phyloP scores from a whole-genome alignment of 2,113 vertebrate species.

The Telmatochromis bifrenatus region DNA sequence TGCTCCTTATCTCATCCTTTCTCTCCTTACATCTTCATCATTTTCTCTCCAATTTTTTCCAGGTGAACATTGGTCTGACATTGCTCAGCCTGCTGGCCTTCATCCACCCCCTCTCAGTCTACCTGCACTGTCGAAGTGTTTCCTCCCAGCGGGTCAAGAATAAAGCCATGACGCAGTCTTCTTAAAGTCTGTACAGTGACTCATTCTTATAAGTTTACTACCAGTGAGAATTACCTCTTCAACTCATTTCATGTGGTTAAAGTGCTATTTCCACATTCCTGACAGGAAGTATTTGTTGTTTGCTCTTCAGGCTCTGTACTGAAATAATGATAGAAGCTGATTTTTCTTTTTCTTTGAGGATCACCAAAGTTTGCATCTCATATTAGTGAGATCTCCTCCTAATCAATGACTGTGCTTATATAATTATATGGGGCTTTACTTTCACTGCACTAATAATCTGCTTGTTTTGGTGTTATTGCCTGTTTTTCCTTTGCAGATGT shows the following conservation, averaged over 20 bases:
- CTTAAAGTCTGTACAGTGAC: neutral
- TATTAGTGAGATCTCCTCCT: neutral
- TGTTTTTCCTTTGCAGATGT: neutral
- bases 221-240: neutral
- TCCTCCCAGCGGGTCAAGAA: neutral
- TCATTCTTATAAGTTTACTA: neutral
- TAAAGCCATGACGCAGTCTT: neutral
- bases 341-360: neutral
- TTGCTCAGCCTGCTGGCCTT: conserved; percentile 75
- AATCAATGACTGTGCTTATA: neutral
- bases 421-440: neutral
- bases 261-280: neutral
- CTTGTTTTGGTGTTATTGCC: neutral
- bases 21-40: neutral
- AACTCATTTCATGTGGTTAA: neutral
- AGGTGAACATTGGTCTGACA: conserved; percentile 80
- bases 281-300: neutral
- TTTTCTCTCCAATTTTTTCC: neutral
- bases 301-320: neutral
- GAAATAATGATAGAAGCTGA: rapidly evolving
- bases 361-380: neutral
- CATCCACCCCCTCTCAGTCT: conserved; percentile 76
- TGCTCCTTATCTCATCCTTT: neutral
- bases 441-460: neutral
- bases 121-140: conserved; percentile 61